Conservation (phyloP, 2,888 invertebrate genomes). For the Caenorhabditis drosophilae region DNA sequence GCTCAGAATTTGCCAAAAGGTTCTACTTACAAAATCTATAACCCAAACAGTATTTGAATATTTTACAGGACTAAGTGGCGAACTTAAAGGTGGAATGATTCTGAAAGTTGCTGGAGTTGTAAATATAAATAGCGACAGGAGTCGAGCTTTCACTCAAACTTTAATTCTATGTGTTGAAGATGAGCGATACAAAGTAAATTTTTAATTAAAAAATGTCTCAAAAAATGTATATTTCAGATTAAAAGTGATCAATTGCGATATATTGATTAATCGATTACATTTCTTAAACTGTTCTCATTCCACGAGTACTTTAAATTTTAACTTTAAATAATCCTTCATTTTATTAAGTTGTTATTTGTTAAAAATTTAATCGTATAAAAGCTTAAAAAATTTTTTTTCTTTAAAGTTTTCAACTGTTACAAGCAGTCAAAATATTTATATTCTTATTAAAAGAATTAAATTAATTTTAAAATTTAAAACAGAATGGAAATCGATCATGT, state of each 20-base stretch:
- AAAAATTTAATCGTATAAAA: background rate
- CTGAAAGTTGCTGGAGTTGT: slow-evolving; percentile 33
- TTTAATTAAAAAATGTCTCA: background rate
- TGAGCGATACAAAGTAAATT: slow-evolving; percentile 46
- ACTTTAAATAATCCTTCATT: background rate
- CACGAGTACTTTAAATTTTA: slow-evolving; percentile 2
- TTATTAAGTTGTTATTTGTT: background rate
- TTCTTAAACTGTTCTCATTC: slow-evolving; percentile 1
- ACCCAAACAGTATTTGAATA: too few relatives aligned
- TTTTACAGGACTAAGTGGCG: slow-evolving; percentile 13
- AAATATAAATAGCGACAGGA: slow-evolving; percentile 15
- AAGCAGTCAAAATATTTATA: slow-evolving; percentile 1
- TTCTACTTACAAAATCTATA: too few relatives aligned
- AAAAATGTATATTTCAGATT: slow-evolving; percentile 29
- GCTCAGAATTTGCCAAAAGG: slow-evolving; percentile 75
- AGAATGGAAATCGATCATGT: slow-evolving; percentile 55
- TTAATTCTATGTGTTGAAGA: slow-evolving; percentile 42
- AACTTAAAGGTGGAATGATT: slow-evolving; percentile 20
- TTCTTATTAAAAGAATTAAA: slow-evolving; percentile 2
- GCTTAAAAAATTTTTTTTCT: background rate
- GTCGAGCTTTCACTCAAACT: slow-evolving; percentile 43
- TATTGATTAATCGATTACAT: slow-evolving; percentile 37
- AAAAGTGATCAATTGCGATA: slow-evolving; percentile 55
- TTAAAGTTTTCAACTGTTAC: background rate
- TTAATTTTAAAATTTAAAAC: background rate